These are phyloP conservation scores for Cyprinus carpio DNA, from an alignment of 2,113 vertebrate genomes.

Conservation along the genomic window DNA sequence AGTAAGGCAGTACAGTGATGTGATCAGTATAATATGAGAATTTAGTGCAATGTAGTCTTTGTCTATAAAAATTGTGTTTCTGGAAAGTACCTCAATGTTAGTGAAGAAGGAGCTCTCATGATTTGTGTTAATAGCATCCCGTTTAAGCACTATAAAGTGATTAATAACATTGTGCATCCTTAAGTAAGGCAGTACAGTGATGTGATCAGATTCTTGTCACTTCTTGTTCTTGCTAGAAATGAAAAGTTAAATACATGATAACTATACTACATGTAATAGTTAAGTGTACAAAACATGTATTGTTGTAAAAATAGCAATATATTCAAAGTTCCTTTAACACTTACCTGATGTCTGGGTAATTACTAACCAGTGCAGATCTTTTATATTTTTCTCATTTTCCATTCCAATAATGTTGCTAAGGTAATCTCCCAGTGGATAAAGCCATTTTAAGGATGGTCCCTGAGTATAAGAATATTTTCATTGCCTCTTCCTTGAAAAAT, in stretches of 20 bases:
- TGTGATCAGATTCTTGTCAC: too few relatives aligned
- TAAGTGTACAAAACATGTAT: not conserved
- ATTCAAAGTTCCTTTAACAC: not conserved
- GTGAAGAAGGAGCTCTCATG: conserved; percentile 37
- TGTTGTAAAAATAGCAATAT: not conserved
- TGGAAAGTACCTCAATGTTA: conserved; percentile 46
- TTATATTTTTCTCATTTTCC: conserved; percentile 47
- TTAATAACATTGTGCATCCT: not conserved
- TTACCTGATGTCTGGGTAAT: conserved; percentile 56
- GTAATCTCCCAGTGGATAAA: conserved; percentile 38
- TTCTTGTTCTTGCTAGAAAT: conserved; percentile 54
- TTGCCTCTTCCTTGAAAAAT: not conserved
- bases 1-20: too few relatives aligned
- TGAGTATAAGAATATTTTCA: conserved; percentile 11
- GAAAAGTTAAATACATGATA: not conserved
- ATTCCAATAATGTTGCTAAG: conserved; percentile 48
- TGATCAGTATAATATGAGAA: not conserved
- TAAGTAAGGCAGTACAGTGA: too few relatives aligned
- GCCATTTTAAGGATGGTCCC: conserved; percentile 51
- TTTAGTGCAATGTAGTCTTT: not conserved
- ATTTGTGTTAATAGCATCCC: not conserved
- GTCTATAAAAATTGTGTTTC: not conserved
- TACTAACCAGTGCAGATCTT: conserved; percentile 34
- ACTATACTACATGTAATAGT: too few relatives aligned
- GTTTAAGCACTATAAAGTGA: conserved; percentile 39